Conservation (phyloP, 2,113 vertebrate genomes). For the Microtus montanus region DNA sequence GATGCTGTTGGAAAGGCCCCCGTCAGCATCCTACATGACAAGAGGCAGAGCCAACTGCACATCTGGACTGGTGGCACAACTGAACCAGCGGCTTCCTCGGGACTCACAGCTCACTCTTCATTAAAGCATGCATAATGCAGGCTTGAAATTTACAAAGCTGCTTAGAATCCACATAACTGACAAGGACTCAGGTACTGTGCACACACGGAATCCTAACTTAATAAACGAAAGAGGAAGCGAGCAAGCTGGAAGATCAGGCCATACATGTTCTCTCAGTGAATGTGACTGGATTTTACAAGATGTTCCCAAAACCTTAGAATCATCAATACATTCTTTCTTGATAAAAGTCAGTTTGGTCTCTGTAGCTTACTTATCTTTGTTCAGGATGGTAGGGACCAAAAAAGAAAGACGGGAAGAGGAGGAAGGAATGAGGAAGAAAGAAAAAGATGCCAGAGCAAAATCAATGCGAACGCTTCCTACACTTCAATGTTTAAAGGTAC, state of each 20-base stretch:
- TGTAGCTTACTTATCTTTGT: conserved; percentile 74
- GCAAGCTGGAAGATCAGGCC: background rate
- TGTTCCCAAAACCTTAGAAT: conserved; percentile 52
- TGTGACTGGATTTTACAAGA: conserved; percentile 46
- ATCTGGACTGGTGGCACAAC: conserved; percentile 86
- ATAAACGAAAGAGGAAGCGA: conserved; percentile 45
- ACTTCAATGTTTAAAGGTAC: conserved; percentile 41
- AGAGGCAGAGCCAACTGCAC: conserved; percentile 87
- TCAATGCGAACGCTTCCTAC: conserved; percentile 66
- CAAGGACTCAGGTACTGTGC: conserved; percentile 68
- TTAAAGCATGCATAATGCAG: conserved; percentile 80
- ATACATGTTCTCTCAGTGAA: conserved; percentile 33
- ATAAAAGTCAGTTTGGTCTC: conserved; percentile 71
- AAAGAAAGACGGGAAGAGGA: too few relatives aligned
- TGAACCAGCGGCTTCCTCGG: conserved; percentile 71
- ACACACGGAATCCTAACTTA: conserved; percentile 58
- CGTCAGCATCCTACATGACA: conserved; percentile 73
- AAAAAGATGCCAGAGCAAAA: conserved; percentile 58
- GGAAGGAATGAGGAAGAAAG: too few relatives aligned
- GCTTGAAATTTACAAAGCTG: conserved; percentile 80
- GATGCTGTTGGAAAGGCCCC: conserved; percentile 64
- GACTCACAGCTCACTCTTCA: conserved; percentile 85
- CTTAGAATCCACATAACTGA: conserved; percentile 76
- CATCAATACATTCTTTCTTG: conserved; percentile 65
- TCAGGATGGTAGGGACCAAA: background rate